phyloP scores from a whole-genome alignment of 1,140 invertebrate genomes.

The Aphis craccivora region DNA sequence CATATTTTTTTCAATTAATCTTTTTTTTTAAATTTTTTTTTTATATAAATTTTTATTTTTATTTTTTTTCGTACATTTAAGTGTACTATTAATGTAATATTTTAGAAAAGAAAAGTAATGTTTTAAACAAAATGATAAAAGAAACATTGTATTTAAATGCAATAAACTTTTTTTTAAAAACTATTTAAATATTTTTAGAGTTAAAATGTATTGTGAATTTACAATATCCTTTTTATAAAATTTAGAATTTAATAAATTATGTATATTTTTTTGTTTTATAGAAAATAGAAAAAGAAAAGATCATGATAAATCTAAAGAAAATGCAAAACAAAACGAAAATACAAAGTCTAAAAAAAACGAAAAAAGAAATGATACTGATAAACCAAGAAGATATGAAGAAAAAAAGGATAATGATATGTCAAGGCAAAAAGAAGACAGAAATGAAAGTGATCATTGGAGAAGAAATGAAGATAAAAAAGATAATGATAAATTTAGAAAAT shows the following conservation, averaged over 20 bases:
- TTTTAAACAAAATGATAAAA: not conserved
- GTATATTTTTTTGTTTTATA: not conserved
- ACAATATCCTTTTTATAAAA: not conserved
- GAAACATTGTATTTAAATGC: too few relatives aligned
- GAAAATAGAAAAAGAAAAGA: conserved; percentile 9
- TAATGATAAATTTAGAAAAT: not conserved
- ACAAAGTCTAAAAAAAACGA: not conserved
- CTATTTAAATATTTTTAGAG: too few relatives aligned
- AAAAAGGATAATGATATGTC: not conserved
- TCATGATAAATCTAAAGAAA: conserved; percentile 11
- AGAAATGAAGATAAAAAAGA: not conserved
- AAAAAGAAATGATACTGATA: not conserved
- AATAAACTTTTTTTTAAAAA: too few relatives aligned
- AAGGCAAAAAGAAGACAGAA: not conserved
- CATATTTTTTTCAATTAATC: too few relatives aligned
- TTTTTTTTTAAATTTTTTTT: too few relatives aligned
- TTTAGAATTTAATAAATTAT: not conserved
- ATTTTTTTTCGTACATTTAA: not conserved
- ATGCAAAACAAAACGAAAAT: not conserved
- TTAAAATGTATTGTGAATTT: too few relatives aligned
- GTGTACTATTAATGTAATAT: not conserved
- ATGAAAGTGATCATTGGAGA: not conserved
- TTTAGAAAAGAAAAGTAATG: not conserved
- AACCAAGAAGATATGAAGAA: not conserved
- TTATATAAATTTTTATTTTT: too few relatives aligned